These are phyloP conservation scores for Drosophila watanabei DNA, from an alignment of 1,140 invertebrate species.

Conservation along the genomic window DNA sequence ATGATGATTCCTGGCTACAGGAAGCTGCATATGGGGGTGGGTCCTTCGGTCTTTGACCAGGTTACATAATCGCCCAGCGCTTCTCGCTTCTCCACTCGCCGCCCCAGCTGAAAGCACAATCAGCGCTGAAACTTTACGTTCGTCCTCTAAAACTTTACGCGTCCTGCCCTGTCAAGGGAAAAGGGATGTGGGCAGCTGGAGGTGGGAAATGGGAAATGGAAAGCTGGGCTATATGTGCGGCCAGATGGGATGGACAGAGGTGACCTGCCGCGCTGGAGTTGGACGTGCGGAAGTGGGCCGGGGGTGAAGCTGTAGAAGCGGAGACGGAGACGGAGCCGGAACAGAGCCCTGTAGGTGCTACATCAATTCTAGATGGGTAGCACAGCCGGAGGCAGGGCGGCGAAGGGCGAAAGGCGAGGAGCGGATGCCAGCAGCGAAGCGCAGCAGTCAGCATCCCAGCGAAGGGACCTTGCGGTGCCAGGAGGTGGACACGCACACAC, in stretches of 20 bases:
- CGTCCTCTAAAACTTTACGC: slow-evolving; percentile 77
- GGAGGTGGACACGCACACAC: slow-evolving; percentile 30
- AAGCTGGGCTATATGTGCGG: slow-evolving; percentile 9
- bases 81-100: slow-evolving; percentile 13
- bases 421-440: slow-evolving; percentile 34
- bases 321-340: slow-evolving; percentile 13
- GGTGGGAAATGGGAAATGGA: slow-evolving; percentile 3
- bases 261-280: slow-evolving; percentile 66
- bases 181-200: slow-evolving; percentile 9
- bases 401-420: slow-evolving; percentile 20
- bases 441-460: slow-evolving; percentile 50
- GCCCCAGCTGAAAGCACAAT: slow-evolving; percentile 50
- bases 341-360: slow-evolving; percentile 68
- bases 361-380: slow-evolving; percentile 79
- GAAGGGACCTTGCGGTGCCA: slow-evolving; percentile 55
- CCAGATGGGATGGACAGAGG: slow-evolving; percentile 40
- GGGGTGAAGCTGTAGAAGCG: slow-evolving; percentile 1
- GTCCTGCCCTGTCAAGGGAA: slow-evolving; percentile 40
- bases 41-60: slow-evolving; percentile 38
- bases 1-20: slow-evolving; percentile 8
- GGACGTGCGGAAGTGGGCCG: slow-evolving; percentile 52
- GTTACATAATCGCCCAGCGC: slow-evolving; percentile 51
- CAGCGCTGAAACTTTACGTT: slow-evolving; percentile 75
- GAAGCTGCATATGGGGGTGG: too few species aligned
- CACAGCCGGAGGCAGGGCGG: slow-evolving; percentile 30